A percentile compares a stretch with the other conserved stretches of the same genome.
phyloP scores from a whole-genome alignment of 2,888 invertebrate species.

The Phorcus lineatus region DNA sequence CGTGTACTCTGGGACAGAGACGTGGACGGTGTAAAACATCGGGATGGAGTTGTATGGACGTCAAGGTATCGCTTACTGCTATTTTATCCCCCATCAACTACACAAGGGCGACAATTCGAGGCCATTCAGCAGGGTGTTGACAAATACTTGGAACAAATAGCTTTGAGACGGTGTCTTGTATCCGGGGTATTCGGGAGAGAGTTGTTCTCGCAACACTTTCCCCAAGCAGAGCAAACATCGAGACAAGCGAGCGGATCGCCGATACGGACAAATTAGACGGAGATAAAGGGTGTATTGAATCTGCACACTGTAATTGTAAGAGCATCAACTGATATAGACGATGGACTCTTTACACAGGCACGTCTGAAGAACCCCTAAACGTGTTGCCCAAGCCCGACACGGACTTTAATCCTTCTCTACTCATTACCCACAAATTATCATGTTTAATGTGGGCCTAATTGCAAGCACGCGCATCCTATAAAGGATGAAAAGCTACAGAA shows the following conservation, averaged over 20 bases:
- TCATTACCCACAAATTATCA: constrained; percentile 39
- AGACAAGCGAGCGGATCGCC: constrained; percentile 18
- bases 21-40: neutral
- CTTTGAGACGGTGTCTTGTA: constrained; percentile 18
- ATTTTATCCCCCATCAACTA: constrained; percentile 13
- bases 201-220: constrained; percentile 19
- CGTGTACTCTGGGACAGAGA: neutral
- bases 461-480: constrained; percentile 29
- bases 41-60: neutral
- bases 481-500: constrained; percentile 23
- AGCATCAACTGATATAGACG: constrained; percentile 1
- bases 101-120: neutral
- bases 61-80: neutral
- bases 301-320: constrained; percentile 19
- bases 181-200: neutral
- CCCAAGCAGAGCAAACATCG: constrained; percentile 11
- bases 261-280: constrained; percentile 18
- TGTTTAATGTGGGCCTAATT: constrained; percentile 39
- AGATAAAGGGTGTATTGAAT: constrained; percentile 8
- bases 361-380: constrained; percentile 16
- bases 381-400: constrained; percentile 2
- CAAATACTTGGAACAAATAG: constrained; percentile 21
- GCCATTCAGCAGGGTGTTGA: constrained; percentile 18
- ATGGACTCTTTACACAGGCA: neutral
- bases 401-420: constrained; percentile 26